Conservation (phyloP, 2,888 invertebrate species). For the Microplitis deprimator region DNA sequence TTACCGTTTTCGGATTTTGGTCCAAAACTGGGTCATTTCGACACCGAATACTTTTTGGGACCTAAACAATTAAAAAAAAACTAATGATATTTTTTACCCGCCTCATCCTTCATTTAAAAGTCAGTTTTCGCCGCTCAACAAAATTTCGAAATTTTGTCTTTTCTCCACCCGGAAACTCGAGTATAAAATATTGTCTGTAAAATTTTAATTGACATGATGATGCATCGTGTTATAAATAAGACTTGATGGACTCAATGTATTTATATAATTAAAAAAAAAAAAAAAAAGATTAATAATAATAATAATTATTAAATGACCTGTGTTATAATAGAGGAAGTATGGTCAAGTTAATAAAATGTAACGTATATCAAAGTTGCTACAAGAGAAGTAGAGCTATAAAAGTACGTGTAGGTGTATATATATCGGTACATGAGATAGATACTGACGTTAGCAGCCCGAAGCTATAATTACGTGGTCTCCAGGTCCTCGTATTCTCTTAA, state of each 20-base stretch:
- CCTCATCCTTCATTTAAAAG: no score
- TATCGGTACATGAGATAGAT: neutral
- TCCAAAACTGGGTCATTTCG: no score
- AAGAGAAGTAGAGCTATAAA: neutral
- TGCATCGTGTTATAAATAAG: neutral
- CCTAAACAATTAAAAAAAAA: no score
- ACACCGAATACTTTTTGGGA: no score
- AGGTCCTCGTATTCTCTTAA: neutral
- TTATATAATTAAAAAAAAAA: neutral
- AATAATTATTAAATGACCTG: neutral
- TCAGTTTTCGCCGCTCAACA: no score
- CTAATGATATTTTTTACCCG: no score
- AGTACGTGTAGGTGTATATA: neutral
- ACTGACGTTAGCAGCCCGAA: neutral
- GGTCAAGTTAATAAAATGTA: neutral
- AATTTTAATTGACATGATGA: no score
- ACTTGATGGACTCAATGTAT: neutral
- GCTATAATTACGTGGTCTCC: neutral
- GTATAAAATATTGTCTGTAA: no score
- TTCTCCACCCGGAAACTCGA: no score
- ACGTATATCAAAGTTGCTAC: neutral
- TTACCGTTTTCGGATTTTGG: no score
- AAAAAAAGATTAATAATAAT: neutral
- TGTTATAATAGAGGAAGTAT: neutral
- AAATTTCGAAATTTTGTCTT: no score